Evolutionary conservation across 2,113 vertebrate species (phyloP).

Genomic region (Pygoscelis adeliae): DNA sequence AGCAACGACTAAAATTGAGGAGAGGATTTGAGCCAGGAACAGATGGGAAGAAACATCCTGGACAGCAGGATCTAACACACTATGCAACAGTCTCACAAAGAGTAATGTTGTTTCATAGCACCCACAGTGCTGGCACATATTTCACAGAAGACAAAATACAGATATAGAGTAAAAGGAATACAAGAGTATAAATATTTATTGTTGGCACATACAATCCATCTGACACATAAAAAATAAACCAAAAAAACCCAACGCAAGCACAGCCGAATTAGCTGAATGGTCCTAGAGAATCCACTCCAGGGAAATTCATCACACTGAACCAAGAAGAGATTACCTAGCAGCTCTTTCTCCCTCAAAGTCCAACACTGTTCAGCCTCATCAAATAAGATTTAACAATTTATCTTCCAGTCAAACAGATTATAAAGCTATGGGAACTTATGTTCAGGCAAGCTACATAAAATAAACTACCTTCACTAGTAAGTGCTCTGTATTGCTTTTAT

Average conservation of each 20-base stretch:
- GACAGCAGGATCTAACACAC: conserved; percentile 35
- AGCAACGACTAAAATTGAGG: not conserved
- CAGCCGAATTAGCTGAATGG: not conserved
- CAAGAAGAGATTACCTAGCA: not conserved
- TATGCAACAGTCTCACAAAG: not conserved
- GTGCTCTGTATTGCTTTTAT: not conserved
- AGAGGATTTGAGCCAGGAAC: conserved; percentile 34
- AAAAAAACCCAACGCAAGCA: not conserved
- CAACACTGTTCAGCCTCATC: not conserved
- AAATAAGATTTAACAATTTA: not conserved
- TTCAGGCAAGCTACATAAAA: not conserved
- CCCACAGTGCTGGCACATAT: not conserved
- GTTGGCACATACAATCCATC: not conserved
- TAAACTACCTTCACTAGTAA: not conserved
- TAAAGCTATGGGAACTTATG: not conserved
- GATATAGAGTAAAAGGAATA: conserved; percentile 3
- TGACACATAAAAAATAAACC: not conserved
- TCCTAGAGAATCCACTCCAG: not conserved
- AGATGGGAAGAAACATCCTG: conserved; percentile 52
- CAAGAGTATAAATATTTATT: conserved; percentile 48
- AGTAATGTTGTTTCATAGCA: conserved; percentile 7
- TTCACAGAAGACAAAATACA: conserved; percentile 22
- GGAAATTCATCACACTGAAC: not conserved
- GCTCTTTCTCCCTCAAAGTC: not conserved
- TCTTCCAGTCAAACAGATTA: not conserved